phyloP scores from a whole-genome alignment of 2,888 invertebrate species.

The Hydroisotoma schaefferi region DNA sequence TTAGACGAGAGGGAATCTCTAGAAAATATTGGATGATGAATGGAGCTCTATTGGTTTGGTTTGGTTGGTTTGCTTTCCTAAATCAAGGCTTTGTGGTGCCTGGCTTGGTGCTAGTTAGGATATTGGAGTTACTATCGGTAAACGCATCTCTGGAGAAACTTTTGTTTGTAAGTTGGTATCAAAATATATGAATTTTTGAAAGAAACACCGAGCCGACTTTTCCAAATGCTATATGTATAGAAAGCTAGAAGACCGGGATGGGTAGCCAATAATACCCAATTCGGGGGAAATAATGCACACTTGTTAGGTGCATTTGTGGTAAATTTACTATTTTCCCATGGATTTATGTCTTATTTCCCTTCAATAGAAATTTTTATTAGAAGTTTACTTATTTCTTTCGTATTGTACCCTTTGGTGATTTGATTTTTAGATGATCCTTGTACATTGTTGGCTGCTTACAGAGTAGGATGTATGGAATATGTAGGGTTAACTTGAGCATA shows the following conservation, averaged over 20 bases:
- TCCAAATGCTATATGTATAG: neutral
- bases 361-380: no score
- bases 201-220: no score
- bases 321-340: neutral
- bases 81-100: slow-evolving; percentile 5
- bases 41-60: slow-evolving; percentile 1
- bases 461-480: no score
- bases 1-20: slow-evolving; percentile 10
- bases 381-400: no score
- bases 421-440: no score
- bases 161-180: no score
- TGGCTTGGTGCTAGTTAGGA: neutral
- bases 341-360: slow-evolving; percentile 5
- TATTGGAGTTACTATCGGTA: neutral
- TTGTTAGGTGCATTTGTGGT: slow-evolving; percentile 28
- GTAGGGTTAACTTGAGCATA: neutral
- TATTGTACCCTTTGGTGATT: no score
- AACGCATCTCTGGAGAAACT: no score
- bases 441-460: no score
- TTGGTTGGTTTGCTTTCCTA: slow-evolving; percentile 11
- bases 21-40: slow-evolving; percentile 18
- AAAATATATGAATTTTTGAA: no score
- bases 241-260: slow-evolving; percentile 1
- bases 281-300: slow-evolving; percentile 39
- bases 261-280: slow-evolving; percentile 5